Base-by-base conservation (phyloP, 2,113 vertebrate genomes). In the Myiopsitta monachus region DNA sequence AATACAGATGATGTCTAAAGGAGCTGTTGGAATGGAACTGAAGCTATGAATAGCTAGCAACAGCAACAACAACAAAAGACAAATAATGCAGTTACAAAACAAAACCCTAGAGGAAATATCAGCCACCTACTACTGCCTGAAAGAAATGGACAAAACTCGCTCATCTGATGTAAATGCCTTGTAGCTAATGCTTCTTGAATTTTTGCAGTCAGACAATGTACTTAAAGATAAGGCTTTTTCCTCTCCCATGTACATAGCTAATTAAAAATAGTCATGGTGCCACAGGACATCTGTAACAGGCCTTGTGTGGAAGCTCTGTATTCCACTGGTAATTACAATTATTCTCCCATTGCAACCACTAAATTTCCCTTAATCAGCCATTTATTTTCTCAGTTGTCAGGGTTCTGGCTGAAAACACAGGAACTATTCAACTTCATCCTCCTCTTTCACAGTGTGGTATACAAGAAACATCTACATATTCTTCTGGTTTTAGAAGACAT, bases 351-450 rank as follows among this genome's bases (percentile, higher is more conserved):
- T 86, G 67, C 61, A 88, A 88, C 14, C 18, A 49, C 72, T 87
- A 69, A 95, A 46, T 59, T 94, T 92, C 67, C 84, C 54, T 94
- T 91, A 89, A 90, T 68, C 39, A 90, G 73, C 49, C 78, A 87
- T 84, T 89, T 88, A 94, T 95, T 95, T 96, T 81, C 83, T 93
- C 83, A 91, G 61, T 68, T 95, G 67, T 75, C 63, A 61, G 66
- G 46, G 76, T n/a, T 9, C 47, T 79, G 54, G 18, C 27, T 89
- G 66, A 81, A 91, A 92, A 92, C 54, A 92, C 80, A 94, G 64
- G 46, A 75, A 82, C 51, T 62, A 66, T 80, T 94, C 43, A 79
- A 36, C 57, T 78, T 80, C 38, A 82, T 62, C 44, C 46, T 75
- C 54, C 43, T 80, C 84, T 79, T 87, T 90, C 51, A 90, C 44